Base-by-base conservation (phyloP, 2,113 vertebrate genomes). In the Myiagra hebetior region DNA sequence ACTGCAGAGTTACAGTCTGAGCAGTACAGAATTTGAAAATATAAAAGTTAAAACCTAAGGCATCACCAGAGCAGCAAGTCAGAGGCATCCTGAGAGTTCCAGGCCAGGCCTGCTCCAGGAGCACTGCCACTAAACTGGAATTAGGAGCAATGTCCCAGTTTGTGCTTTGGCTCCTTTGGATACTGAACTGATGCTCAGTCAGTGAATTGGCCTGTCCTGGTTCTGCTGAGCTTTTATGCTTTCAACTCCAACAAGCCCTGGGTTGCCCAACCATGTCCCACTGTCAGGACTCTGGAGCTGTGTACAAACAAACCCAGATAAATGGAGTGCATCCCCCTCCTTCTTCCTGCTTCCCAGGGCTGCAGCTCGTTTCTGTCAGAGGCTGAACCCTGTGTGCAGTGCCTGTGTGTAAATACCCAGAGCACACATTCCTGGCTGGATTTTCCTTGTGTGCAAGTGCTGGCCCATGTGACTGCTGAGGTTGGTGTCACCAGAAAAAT, bases 261-360 rank as follows among this genome's bases (percentile, higher is more conserved):
- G 20, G 53, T 6, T 77, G 18, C 23, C 72, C 59, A 74, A 1
- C 22, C 41, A 20, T 16, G 35, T 23, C 31, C 76, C 41, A n/a
- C 11, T 46, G 55, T 10, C 31, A 9, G 8, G 64, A 27, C 74
- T 8, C 37, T 23, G 47, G 26, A 86, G 55, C 28, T 93, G 78
- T 69, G 59, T 62, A 69, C 55, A 93, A 88, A 80, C 60, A 50
- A 44, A 59, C 6, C 18, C 55, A 56, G 69, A 92, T 11, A 42
- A 52, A 56, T 35, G 56, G 27, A 64, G 81, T 46, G 74, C 70
- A 56, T 95, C 68, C 83, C 79, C 57, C 53, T 95, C 56, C 87
- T 64, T 30, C 49, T 94, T 95, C 87, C 93, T 89, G 74, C 79
- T 96, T 97, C 92, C 62, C 89, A 87, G 84, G 42, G 62, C 89